phyloP scores from a whole-genome alignment of 2,888 invertebrate species.

The Petrolisthes manimaculis region DNA sequence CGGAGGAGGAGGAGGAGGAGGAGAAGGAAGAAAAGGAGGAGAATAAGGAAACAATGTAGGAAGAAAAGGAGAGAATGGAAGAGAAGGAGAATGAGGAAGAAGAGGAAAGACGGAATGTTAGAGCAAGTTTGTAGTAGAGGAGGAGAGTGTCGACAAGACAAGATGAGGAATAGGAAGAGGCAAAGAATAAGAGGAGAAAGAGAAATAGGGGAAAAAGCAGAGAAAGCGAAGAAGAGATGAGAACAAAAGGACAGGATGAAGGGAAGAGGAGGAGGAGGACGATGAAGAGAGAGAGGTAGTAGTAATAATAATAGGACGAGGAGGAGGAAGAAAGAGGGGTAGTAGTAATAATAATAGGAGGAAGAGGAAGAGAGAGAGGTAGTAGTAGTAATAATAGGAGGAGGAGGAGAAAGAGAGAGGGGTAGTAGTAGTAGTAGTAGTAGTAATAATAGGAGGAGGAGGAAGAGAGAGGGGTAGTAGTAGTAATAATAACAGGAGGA shows the following conservation, averaged over 20 bases:
- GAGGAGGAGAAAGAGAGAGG: background rate
- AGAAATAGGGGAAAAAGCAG: slow-evolving; percentile 21
- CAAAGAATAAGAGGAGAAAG: background rate
- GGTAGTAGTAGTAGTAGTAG: no score
- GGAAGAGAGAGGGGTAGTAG: background rate
- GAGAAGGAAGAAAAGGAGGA: background rate
- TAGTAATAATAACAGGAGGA: background rate
- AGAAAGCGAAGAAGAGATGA: slow-evolving; percentile 17
- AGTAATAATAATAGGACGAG: background rate
- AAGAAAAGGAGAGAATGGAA: background rate
- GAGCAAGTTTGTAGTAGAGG: background rate
- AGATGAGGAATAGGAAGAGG: slow-evolving; percentile 12
- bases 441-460: background rate
- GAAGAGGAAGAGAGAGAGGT: background rate
- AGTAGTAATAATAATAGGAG: background rate
- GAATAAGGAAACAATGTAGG: slow-evolving; percentile 7
- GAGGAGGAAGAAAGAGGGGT: background rate
- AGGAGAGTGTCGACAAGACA: background rate
- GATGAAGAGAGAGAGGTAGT: background rate
- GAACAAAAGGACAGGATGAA: background rate
- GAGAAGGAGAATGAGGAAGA: background rate
- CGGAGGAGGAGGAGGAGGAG: background rate
- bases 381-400: background rate
- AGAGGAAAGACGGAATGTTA: background rate
- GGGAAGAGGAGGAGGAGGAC: slow-evolving; percentile 5